These are phyloP conservation scores for Cynaeus angustus DNA, from an alignment of 2,888 invertebrate genomes.

Conservation along the genomic window DNA sequence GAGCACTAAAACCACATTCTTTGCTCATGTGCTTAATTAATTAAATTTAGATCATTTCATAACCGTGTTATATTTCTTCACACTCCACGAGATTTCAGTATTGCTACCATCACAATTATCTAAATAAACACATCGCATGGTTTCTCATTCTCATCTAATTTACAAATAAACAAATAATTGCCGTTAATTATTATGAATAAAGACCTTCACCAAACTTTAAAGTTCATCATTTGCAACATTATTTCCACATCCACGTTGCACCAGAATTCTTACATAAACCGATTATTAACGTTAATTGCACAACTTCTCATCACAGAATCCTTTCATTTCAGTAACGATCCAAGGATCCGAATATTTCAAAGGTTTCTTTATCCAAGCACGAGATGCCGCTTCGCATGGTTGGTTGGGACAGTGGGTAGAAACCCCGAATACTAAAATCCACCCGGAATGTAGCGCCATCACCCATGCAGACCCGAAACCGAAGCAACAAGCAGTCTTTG, in stretches of 20 bases:
- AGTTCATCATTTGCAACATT: too few species aligned
- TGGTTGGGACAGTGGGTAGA: constrained; percentile 86
- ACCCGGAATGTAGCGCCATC: constrained; percentile 86
- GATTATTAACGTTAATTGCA: constrained; percentile 1
- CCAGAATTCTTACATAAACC: constrained; percentile 2
- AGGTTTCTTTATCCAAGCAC: constrained; percentile 89
- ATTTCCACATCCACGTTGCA: neutral
- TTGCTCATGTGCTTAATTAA: too few species aligned
- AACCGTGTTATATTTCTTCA: too few species aligned
- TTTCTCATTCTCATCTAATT: too few species aligned
- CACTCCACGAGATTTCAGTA: too few species aligned
- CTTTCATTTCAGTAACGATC: constrained; percentile 62
- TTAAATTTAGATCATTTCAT: too few species aligned
- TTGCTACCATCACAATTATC: too few species aligned
- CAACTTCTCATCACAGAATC: neutral
- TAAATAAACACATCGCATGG: too few species aligned
- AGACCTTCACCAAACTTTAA: too few species aligned
- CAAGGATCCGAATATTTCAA: constrained; percentile 76
- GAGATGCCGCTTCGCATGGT: constrained; percentile 80
- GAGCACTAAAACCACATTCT: too few species aligned
- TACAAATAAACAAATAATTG: too few species aligned
- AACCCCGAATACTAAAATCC: constrained; percentile 83
- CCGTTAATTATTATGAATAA: too few species aligned
- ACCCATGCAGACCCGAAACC: constrained; percentile 86
- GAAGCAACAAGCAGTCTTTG: constrained; percentile 81